Evolutionary conservation across 2,113 vertebrate species (phyloP), one percentile per base, ranked within the genome.

Genomic region (Nyctereutes procyonoides): DNA sequence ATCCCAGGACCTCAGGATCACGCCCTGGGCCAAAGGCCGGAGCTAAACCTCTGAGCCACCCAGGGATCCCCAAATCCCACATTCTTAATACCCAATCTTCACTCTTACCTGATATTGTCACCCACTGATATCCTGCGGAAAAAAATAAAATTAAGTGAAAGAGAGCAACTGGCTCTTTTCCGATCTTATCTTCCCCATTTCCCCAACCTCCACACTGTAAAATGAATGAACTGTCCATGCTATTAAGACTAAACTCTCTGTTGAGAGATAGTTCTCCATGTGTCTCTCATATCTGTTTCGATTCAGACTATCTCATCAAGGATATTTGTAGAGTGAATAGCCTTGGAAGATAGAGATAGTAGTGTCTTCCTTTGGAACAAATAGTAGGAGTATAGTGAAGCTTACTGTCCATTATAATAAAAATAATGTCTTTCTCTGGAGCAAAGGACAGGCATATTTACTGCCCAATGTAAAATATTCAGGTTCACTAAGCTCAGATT

Each of bases 281-380:
- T 51, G 58, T 77, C 53, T 77, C n/a, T 92, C 38, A 58, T n/a
- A n/a, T 93, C 65, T 90, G 60, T 63, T 95, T 82, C 76, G 63
- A 79, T 92, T 65, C 56, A 82, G 67, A 80, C 22, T 77, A 48
- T 48, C 19, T 63, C 71, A 69, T 48, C 30, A 83, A 92, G 56
- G 22, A 48, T 77, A 51, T 67, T 79, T 77, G 22, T 16, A 83
- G 38, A 22, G 51, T 55, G 53, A 76, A 62, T 30, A 77, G 30
- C 14, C 67, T 91, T 83, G 28, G 76, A 73, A 93, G 51, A 95
- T 3, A 71, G 11, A 65, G 71, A 86, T 32, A 56, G 77, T 86
- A 35, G n/a, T n/a, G n/a, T 53, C 56, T 95, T 30, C 22, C 55
- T 81, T 55, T 93, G 96, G 56, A 74, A 73, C 85, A 71, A 85